These are phyloP conservation scores for Pantherophis vulpinus DNA, from an alignment of 2,797 vertebrate genomes.

Conservation along the genomic window DNA sequence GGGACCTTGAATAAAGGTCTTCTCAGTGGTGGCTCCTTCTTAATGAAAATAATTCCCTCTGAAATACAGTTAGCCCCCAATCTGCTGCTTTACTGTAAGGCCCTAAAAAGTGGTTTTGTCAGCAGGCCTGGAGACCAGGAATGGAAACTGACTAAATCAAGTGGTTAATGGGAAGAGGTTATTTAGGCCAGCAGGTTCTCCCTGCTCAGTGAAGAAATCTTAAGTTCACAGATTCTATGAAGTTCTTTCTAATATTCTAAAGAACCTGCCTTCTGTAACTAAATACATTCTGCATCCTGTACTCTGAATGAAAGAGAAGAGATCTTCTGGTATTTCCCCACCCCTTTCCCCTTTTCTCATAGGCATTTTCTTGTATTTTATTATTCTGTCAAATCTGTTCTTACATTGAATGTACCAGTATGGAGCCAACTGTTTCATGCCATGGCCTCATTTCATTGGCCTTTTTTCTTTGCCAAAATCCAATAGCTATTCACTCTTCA, in stretches of 20 bases:
- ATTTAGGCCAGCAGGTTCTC: neutral
- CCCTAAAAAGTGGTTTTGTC: neutral
- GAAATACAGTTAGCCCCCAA: neutral
- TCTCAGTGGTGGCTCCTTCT: neutral
- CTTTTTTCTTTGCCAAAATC: neutral
- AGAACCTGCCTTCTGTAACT: neutral
- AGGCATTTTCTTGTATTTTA: neutral
- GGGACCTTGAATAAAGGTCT: neutral
- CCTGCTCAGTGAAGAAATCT: neutral
- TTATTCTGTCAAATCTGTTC: neutral
- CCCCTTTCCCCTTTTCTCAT: neutral
- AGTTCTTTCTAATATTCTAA: neutral
- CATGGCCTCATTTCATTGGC: neutral
- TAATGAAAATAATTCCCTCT: neutral
- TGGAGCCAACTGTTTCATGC: neutral
- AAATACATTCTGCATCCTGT: neutral
- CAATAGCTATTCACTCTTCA: neutral
- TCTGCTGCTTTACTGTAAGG: neutral
- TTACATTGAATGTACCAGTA: neutral
- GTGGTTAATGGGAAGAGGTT: neutral
- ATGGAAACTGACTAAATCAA: neutral
- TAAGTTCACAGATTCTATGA: neutral
- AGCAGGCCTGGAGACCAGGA: neutral
- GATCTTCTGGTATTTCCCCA: neutral
- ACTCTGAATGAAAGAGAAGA: neutral